Percentiles rank a stretch among this genome's conserved stretches.
Conservation (phyloP, 2,113 vertebrate genomes). For the Gambusia holbrooki region DNA sequence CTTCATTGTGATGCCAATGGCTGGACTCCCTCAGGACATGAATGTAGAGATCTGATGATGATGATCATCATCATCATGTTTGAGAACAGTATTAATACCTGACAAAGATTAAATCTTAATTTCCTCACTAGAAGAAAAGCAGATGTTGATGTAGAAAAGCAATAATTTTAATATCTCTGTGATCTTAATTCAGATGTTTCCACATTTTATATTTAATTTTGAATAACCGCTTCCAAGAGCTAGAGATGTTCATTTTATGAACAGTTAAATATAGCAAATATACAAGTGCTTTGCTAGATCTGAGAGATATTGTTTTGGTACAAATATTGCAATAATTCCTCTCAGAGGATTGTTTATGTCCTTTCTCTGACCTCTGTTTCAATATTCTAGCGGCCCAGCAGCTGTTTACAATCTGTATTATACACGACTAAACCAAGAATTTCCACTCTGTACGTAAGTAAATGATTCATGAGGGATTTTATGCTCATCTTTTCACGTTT, state of each 20-base stretch:
- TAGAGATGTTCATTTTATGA: not conserved
- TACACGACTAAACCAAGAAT: not conserved
- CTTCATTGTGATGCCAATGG: slow-evolving; percentile 47
- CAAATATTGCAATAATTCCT: too few relatives aligned
- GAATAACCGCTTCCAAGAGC: not conserved
- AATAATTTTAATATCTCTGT: slow-evolving; percentile 2
- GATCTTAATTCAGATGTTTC: slow-evolving; percentile 11
- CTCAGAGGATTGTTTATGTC: not conserved
- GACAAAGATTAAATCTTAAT: not conserved
- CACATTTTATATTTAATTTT: too few relatives aligned
- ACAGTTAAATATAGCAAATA: not conserved
- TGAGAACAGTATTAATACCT: slow-evolving; percentile 13
- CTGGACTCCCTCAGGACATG: slow-evolving; percentile 1
- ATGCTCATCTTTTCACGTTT: not conserved
- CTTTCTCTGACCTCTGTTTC: not conserved
- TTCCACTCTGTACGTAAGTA: not conserved
- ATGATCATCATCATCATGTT: not conserved
- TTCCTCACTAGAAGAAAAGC: not conserved
- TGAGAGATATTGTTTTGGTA: not conserved
- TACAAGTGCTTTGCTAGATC: not conserved
- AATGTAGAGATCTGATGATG: slow-evolving; percentile 21
- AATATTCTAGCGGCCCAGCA: not conserved
- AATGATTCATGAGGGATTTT: slow-evolving; percentile 6
- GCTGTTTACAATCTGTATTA: not conserved
- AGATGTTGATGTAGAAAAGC: not conserved